These are phyloP conservation scores for Heliothis virescens DNA, from an alignment of 1,140 invertebrate genomes.

Conservation along the genomic window DNA sequence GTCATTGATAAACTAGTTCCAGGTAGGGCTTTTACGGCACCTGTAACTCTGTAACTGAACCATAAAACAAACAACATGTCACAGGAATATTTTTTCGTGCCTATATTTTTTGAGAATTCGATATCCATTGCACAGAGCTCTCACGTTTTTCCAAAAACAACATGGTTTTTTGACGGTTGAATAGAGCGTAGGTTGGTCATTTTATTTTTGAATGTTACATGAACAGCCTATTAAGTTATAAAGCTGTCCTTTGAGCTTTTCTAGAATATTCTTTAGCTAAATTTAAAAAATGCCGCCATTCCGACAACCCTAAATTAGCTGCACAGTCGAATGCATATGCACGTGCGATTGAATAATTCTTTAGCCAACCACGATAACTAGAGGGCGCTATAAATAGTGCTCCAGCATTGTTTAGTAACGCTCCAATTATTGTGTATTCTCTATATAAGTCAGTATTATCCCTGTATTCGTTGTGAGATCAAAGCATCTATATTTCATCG, in stretches of 20 bases:
- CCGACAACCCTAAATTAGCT: not conserved
- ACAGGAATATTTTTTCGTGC: too few species aligned
- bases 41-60: too few species aligned
- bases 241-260: not conserved
- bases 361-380: not conserved
- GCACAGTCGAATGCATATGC: not conserved
- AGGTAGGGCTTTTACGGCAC: too few species aligned
- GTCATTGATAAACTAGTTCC: too few species aligned
- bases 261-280: too few species aligned
- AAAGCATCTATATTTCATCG: conserved; percentile 30
- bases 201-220: too few species aligned
- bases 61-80: too few species aligned
- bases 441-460: not conserved
- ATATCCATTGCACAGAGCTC: too few species aligned
- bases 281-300: not conserved
- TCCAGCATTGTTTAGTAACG: not conserved
- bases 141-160: too few species aligned
- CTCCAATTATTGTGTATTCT: not conserved
- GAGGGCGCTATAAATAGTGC: not conserved
- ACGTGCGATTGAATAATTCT: conserved; percentile 11
- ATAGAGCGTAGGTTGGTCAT: too few species aligned
- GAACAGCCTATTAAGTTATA: not conserved
- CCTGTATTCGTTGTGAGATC: not conserved
- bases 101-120: too few species aligned
- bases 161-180: too few species aligned